Evolutionary conservation across 2,797 vertebrate species (phyloP), one percentile per base, ranked within the genome.

Genomic region (Apogon talboti): DNA sequence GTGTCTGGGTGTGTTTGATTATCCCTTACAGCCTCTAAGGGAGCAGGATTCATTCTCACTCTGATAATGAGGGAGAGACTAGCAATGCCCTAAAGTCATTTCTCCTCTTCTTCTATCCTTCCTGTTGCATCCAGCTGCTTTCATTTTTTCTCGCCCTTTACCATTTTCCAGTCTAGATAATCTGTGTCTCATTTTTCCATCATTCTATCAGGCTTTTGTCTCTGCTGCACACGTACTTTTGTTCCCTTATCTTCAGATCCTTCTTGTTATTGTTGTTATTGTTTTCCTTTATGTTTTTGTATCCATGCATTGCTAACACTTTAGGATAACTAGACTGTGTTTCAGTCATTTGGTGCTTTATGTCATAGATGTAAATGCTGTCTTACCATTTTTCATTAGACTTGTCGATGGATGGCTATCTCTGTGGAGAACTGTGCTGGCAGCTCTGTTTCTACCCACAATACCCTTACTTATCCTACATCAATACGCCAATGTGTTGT

Each of bases 41-140:
- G 90, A 93, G 86, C 59, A 35, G 83, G 88, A 91, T 90, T 93
- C 91, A 92, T 93, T 94, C 90, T 90, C 90, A 87, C 91, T 91
- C 86, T 87, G 91, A 92, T 94, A 94, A 95, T 94, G 92, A 94
- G 91, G 82, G 84, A 92, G 92, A 94, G 92, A 94, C 92, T 85
- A 77, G 66, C 80, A 91, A 93, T 90, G 87, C 93, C 92, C 92
- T 87, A 69, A 92, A 92, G 92, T 94, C 87, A 93, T 94, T 93
- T 93, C 88, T 90, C 87, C 83, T 77, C 76, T 81, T 86, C 83
- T 82, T 76, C 84, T 53, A 53, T 82, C 81, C 81, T 91, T 90
- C 87, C 84, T 91, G 87, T 89, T 87, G 83, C 85, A 82, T 89
- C 67, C 45, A 38, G 45, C 78, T 67, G 49, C 67, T 53, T 80